Percentiles rank a stretch among this genome's conserved stretches.
phyloP scores from a whole-genome alignment of 1,140 invertebrate species.

The Drosophila obscura region DNA sequence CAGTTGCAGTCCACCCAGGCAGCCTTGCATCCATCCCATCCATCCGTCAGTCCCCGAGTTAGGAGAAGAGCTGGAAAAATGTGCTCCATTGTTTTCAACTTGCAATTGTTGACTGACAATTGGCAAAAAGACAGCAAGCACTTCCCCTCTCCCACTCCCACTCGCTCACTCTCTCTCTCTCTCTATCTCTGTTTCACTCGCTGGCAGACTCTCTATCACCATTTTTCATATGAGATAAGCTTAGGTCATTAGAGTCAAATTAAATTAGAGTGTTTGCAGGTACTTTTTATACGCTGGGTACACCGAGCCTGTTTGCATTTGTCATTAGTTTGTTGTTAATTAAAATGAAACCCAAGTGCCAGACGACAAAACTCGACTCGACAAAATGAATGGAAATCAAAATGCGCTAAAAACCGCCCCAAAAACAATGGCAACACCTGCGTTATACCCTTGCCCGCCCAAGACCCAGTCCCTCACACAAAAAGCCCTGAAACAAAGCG shows the following conservation, averaged over 20 bases:
- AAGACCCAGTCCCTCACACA: conserved; percentile 29
- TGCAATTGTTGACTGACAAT: conserved; percentile 76
- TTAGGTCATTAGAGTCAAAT: conserved; percentile 76
- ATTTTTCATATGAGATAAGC: conserved; percentile 17
- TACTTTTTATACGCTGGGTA: conserved; percentile 22
- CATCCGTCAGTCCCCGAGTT: conserved; percentile 36
- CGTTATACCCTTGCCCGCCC: conserved; percentile 40
- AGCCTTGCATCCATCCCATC: conserved; percentile 3
- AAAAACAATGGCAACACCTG: conserved; percentile 74
- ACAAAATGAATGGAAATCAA: conserved; percentile 65
- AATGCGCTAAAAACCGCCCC: conserved; percentile 77
- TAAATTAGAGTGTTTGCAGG: conserved; percentile 63
- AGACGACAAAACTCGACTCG: conserved; percentile 47
- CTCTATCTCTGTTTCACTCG: neutral
- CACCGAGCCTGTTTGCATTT: conserved; percentile 49
- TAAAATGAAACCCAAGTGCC: conserved; percentile 74
- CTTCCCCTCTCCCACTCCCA: conserved; percentile 1
- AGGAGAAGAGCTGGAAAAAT: conserved; percentile 65
- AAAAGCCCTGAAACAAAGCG: conserved; percentile 66
- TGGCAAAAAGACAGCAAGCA: conserved; percentile 65
- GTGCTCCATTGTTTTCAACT: conserved; percentile 69
- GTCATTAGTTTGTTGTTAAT: conserved; percentile 80
- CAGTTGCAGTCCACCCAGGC: conserved; percentile 64
- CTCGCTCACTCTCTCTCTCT: neutral
- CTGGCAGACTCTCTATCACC: too few species aligned